These are phyloP conservation scores for Phytoseiulus persimilis DNA, from an alignment of 2,888 invertebrate genomes.

Conservation along the genomic window DNA sequence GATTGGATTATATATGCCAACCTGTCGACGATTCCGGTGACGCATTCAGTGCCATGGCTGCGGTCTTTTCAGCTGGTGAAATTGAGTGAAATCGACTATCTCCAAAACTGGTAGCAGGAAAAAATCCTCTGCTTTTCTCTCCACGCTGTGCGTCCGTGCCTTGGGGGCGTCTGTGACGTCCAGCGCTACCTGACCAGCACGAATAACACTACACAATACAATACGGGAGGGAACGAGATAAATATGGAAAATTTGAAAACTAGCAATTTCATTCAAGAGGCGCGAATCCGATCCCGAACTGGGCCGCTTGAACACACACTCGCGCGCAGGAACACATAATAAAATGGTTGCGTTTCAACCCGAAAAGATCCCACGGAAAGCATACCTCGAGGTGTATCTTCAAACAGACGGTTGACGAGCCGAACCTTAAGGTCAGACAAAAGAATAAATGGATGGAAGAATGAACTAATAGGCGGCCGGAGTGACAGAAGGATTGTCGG, in stretches of 20 bases:
- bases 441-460: neutral
- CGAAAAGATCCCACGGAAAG: neutral
- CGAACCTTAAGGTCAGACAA: neutral
- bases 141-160: neutral
- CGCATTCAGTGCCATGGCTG: neutral
- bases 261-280: neutral
- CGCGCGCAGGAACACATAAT: neutral
- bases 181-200: neutral
- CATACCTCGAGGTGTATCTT: neutral
- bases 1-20: neutral
- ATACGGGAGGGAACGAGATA: conserved; percentile 5
- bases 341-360: neutral
- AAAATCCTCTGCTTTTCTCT: neutral
- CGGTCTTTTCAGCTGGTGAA: neutral
- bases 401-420: neutral
- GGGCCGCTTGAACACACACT: neutral
- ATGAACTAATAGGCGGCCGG: neutral
- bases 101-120: neutral
- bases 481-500: too few relatives aligned
- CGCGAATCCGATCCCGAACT: neutral
- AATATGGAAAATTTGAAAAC: neutral
- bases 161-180: neutral
- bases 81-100: neutral
- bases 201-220: neutral
- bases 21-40: neutral